Percentiles rank a stretch among this genome's conserved stretches.
These are phyloP conservation scores for Geophilus truncorum DNA, from an alignment of 2,888 invertebrate genomes.

Conservation along the genomic window DNA sequence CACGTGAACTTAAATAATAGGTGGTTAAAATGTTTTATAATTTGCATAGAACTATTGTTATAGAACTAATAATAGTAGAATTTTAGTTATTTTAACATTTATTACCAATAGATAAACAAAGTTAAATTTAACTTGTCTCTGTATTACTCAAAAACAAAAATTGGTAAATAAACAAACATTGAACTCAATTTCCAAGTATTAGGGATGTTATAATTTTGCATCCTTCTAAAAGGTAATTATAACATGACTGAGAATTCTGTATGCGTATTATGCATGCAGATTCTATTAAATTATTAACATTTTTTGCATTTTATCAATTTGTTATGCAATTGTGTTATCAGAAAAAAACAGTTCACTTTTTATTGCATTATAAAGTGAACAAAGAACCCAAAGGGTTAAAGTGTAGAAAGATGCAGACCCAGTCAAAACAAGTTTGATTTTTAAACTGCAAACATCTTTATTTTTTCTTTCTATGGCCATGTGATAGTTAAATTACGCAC, in stretches of 20 bases:
- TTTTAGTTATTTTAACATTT: no score
- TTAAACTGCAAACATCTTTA: not conserved
- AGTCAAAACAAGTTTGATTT: not conserved
- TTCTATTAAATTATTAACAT: not conserved
- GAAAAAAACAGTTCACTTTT: not conserved
- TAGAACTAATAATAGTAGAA: no score
- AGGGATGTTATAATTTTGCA: not conserved
- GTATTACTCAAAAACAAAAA: not conserved
- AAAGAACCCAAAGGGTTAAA: not conserved
- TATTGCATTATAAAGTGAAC: not conserved
- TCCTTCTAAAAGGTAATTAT: not conserved
- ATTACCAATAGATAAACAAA: not conserved
- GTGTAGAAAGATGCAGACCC: not conserved
- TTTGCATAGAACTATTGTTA: no score
- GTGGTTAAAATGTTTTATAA: no score
- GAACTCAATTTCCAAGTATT: not conserved
- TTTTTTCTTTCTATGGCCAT: no score
- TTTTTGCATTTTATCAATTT: not conserved
- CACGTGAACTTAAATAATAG: not conserved
- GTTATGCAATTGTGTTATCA: not conserved
- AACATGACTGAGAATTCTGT: not conserved
- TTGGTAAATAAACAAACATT: not conserved
- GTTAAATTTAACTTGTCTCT: no score
- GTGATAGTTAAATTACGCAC: no score
- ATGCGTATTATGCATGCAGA: not conserved